phyloP scores from a whole-genome alignment of 1,140 invertebrate genomes.

The Parasteatoda tepidariorum region DNA sequence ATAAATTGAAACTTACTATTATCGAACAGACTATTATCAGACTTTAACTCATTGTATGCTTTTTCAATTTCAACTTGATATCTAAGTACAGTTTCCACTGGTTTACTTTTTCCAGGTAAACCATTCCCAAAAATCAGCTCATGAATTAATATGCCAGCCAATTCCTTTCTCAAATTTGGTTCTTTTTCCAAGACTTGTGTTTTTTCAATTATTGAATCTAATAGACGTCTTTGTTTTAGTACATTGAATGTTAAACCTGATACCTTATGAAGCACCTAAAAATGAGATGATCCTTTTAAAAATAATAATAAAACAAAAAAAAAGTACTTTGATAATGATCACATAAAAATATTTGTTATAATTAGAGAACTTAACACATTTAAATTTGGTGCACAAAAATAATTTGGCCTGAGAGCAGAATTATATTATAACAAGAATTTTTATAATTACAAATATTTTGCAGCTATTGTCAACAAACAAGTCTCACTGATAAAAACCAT shows the following conservation, averaged over 20 bases:
- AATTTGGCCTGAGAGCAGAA: background rate
- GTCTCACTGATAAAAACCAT: too few relatives aligned
- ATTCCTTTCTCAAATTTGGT: conserved; percentile 75
- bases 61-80: conserved; percentile 71
- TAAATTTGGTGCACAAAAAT: background rate
- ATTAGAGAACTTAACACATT: background rate
- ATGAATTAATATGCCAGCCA: conserved; percentile 81
- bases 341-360: background rate
- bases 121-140: conserved; percentile 85
- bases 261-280: conserved; percentile 78
- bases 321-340: background rate
- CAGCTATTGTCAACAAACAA: too few relatives aligned
- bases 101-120: conserved; percentile 77
- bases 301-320: conserved; percentile 69
- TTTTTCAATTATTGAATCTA: conserved; percentile 71
- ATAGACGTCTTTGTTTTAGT: conserved; percentile 75
- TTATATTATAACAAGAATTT: background rate
- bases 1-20: too few relatives aligned
- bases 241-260: conserved; percentile 80
- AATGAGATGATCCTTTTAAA: too few relatives aligned
- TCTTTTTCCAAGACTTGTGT: conserved; percentile 75
- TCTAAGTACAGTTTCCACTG: conserved; percentile 75
- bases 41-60: conserved; percentile 61
- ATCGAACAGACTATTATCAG: conserved; percentile 13
- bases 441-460: background rate